A percentile compares a stretch with the other conserved stretches of the same genome.
These are phyloP conservation scores for Melanotaenia trifasciata DNA, from an alignment of 2,797 vertebrate genomes.

Conservation along the genomic window DNA sequence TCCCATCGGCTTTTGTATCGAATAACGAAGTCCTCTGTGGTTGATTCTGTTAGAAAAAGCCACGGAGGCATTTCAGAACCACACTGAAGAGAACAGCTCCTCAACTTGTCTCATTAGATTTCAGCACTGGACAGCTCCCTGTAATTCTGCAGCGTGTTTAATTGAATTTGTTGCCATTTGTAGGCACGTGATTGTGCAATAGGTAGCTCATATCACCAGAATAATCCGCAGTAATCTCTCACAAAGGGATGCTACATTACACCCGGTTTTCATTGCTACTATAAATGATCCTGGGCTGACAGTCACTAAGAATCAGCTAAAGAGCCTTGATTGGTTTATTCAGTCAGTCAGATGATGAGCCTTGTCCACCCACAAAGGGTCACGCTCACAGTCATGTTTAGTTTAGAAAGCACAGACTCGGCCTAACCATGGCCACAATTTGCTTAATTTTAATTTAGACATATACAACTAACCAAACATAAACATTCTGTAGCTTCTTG, in stretches of 20 bases:
- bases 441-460: background rate
- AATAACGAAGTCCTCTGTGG: background rate
- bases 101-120: constrained; percentile 9
- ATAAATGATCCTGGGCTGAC: constrained; percentile 1
- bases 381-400: background rate
- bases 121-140: constrained; percentile 64
- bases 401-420: background rate
- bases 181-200: constrained; percentile 1
- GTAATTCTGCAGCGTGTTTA: constrained; percentile 20
- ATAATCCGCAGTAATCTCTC: background rate
- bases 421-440: background rate
- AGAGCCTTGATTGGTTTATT: constrained; percentile 6
- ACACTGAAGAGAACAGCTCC: constrained; percentile 41
- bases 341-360: background rate
- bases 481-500: background rate
- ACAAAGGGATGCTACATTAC: constrained; percentile 13
- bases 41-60: constrained; percentile 17
- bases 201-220: constrained; percentile 1
- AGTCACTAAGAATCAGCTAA: background rate
- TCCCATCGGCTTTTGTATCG: background rate
- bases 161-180: constrained; percentile 4
- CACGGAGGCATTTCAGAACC: constrained; percentile 52
- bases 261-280: constrained; percentile 25
- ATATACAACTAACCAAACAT: background rate
- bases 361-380: background rate